A percentile compares a stretch with the other conserved stretches of the same genome.
phyloP scores from a whole-genome alignment of 2,888 invertebrate genomes.

The Deroplatys truncata region DNA sequence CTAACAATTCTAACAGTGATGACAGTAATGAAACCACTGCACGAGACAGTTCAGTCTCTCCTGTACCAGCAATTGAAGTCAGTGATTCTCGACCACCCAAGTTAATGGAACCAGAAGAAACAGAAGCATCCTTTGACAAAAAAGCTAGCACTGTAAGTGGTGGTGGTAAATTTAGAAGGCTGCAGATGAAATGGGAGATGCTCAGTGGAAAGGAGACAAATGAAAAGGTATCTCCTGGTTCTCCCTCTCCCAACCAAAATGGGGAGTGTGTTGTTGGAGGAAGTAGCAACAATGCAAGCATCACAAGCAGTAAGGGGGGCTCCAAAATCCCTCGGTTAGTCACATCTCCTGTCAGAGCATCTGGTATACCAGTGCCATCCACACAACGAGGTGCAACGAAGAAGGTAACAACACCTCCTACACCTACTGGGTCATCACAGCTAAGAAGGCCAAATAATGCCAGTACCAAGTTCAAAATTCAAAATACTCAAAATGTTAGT shows the following conservation, averaged over 20 bases:
- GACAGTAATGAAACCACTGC: conserved; percentile 35
- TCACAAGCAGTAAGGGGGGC: conserved; percentile 17
- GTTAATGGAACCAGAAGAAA: neutral
- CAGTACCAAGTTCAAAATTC: conserved; percentile 5
- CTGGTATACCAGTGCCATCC: conserved; percentile 52
- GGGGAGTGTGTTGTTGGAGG: neutral
- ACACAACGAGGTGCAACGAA: neutral
- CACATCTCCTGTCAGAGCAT: conserved; percentile 57
- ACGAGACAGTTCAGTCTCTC: conserved; percentile 27
- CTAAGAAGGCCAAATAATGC: neutral
- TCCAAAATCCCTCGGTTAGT: conserved; percentile 74
- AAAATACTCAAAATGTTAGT: neutral
- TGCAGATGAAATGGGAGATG: conserved; percentile 80
- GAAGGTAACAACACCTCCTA: neutral
- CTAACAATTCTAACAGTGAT: conserved; percentile 30
- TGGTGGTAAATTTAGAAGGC: conserved; percentile 65
- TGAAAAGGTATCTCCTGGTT: conserved; percentile 29
- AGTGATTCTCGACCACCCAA: neutral
- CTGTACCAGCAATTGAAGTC: conserved; percentile 29
- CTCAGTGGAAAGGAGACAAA: conserved; percentile 55
- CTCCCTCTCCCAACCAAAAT: conserved; percentile 1
- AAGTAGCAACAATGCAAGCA: conserved; percentile 11
- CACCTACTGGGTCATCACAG: conserved; percentile 4
- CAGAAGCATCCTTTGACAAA: neutral
- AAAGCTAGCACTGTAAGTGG: conserved; percentile 38